Evolutionary conservation across 92 coral and sea anemone species (phyloP).

Genomic region (Epizoanthus scotinus): DNA sequence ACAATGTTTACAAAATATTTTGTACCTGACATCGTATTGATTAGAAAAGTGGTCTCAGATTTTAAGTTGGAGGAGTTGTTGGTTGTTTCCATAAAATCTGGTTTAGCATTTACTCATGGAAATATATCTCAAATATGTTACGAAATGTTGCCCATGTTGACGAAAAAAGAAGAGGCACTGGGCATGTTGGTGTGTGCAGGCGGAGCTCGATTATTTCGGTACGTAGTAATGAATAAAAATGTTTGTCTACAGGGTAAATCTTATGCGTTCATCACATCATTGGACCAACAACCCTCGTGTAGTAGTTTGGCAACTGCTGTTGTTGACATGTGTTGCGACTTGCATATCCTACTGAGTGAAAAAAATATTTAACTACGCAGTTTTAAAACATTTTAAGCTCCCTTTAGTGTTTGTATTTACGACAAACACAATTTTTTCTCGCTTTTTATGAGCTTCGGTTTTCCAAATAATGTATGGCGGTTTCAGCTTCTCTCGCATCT

Average conservation of each 20-base stretch:
- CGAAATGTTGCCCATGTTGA: conserved; percentile 31
- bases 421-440: neutral
- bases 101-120: neutral
- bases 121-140: neutral
- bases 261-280: neutral
- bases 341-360: neutral
- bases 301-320: neutral
- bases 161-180: conserved; percentile 6
- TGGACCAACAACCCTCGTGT: neutral
- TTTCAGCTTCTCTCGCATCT: neutral
- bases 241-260: neutral
- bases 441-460: neutral
- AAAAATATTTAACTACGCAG: too few relatives aligned
- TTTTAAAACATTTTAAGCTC: too few relatives aligned
- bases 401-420: too few relatives aligned
- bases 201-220: conserved; percentile 3
- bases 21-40: conserved; percentile 12
- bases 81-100: conserved; percentile 13
- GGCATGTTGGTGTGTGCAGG: conserved; percentile 29
- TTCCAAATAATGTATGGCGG: neutral
- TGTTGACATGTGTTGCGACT: conserved; percentile 22
- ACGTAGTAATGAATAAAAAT: neutral
- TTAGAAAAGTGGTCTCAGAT: neutral
- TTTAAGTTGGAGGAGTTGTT: neutral
- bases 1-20: neutral